Base-by-base conservation (phyloP, 53 echinoderm and acorn worm genomes). In the Paracentrotus lividus region DNA sequence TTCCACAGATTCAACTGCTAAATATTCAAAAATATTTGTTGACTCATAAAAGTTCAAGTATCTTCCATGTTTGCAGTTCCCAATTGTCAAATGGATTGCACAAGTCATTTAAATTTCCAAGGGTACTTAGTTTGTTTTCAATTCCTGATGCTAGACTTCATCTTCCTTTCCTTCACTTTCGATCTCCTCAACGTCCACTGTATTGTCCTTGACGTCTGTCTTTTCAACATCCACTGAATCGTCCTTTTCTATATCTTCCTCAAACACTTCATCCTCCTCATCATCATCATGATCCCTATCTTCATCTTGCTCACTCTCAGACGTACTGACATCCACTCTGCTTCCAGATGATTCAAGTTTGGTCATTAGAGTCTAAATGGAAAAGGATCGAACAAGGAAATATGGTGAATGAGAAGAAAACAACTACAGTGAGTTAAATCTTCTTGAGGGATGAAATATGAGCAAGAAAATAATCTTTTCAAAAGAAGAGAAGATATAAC, bases 221-320 rank as follows among this genome's bases (percentile, higher is more conserved):
- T 12, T 51, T 51, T 60, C 21, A 60, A 23, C 21, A 20, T 24
- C 21, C 24, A 0, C 23, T 6, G 32, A 0, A 1, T 32, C 66
- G 32, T 31, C 49, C 18, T 81, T 23, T 21, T 81, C 43, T 24
- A 42, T 34, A 10, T 8, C 1, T 27, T 88, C 88, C 23, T 88
- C 59, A 36, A 53, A 51, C 21, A 53, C 88, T 55, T 88, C 88
- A 14, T 88, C 54, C 57, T 88, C 88, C 15, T 88, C 88, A 7
- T 88, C 88, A 21, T 88, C 58, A 40, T 34, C 72, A 40, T 72
- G 72, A 72, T 72, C 72, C 36, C 36, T 72, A 1, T 72, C 72
- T 40, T 5, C 40, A 21, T 38, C 15, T 6, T 72, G 18, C 15
- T 27, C 40, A 72, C 8, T 16, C 5, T 14, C 36, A 4, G 67